A percentile compares a stretch with the other conserved stretches of the same genome.
Evolutionary conservation across 2,797 vertebrate species (phyloP).

Genomic region (Tinamus major): DNA sequence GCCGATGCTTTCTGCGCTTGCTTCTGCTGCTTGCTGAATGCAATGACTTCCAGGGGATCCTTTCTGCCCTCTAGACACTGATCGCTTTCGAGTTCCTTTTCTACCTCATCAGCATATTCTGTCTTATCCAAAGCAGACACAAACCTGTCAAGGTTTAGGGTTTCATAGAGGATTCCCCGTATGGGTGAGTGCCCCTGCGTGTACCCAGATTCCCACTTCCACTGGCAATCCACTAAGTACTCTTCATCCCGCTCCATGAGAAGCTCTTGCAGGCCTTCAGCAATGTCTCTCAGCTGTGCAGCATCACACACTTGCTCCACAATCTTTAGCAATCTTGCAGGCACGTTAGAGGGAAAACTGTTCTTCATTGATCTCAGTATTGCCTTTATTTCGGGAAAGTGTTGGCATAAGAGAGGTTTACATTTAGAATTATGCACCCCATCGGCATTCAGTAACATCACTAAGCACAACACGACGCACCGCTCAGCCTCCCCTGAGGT

Average conservation of each 20-base stretch:
- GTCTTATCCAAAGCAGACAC: conserved; percentile 22
- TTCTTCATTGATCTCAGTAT: conserved; percentile 51
- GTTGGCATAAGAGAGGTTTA: conserved; percentile 25
- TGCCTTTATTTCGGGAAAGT: conserved; percentile 58
- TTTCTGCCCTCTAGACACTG: conserved; percentile 75
- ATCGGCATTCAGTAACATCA: conserved; percentile 81
- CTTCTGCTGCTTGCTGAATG: conserved; percentile 74
- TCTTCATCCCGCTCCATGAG: conserved; percentile 78
- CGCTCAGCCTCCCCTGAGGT: conserved; percentile 83
- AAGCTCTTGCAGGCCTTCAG: conserved; percentile 74
- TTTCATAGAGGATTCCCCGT: conserved; percentile 78
- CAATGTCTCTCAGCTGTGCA: conserved; percentile 52
- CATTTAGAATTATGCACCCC: conserved; percentile 55
- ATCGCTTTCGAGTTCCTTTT: conserved; percentile 59
- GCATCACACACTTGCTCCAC: conserved; percentile 58
- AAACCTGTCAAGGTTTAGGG: conserved; percentile 71
- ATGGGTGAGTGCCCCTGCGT: conserved; percentile 52
- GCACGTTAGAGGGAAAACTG: conserved; percentile 65
- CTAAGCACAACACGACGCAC: conserved; percentile 79
- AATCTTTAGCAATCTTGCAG: conserved; percentile 68
- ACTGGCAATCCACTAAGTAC: conserved; percentile 79
- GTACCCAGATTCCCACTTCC: conserved; percentile 77
- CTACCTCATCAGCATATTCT: conserved; percentile 38
- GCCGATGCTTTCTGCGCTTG: conserved; percentile 75
- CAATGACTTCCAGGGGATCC: conserved; percentile 73